phyloP scores from a whole-genome alignment of 2,888 invertebrate species.

The Drosophila leonis region DNA sequence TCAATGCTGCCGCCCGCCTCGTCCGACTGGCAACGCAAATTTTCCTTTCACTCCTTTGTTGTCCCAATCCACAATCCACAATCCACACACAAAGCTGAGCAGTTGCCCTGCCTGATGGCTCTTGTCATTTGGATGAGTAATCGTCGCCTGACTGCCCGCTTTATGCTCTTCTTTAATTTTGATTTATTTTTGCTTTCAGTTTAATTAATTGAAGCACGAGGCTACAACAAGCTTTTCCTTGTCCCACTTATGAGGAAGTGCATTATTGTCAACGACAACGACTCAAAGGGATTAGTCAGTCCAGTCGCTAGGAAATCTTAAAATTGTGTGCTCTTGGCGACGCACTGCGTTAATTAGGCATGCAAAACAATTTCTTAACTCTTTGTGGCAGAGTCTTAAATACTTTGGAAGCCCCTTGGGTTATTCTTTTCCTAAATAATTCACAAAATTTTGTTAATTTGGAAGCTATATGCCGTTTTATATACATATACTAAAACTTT shows the following conservation, averaged over 20 bases:
- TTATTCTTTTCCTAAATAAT: background rate
- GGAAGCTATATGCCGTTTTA: background rate
- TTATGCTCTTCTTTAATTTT: conserved; percentile 53
- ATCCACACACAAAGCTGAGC: conserved; percentile 31
- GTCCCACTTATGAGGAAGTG: conserved; percentile 23
- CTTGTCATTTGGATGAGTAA: conserved; percentile 45
- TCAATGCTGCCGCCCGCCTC: conserved; percentile 18
- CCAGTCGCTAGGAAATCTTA: background rate
- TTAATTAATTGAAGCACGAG: conserved; percentile 64
- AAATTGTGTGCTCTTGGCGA: background rate
- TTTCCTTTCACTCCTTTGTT: conserved; percentile 52
- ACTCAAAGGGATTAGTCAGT: background rate
- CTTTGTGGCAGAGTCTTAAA: background rate
- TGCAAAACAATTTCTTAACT: background rate
- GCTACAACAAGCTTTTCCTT: conserved; percentile 14
- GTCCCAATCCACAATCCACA: conserved; percentile 9
- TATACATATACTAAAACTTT: background rate
- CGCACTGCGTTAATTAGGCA: conserved; percentile 3
- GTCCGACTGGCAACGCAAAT: conserved; percentile 24
- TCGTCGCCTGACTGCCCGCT: conserved; percentile 39
- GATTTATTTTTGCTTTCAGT: conserved; percentile 60
- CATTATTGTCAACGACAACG: conserved; percentile 15
- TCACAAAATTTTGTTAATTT: background rate
- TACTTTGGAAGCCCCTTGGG: background rate
- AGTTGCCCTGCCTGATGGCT: conserved; percentile 12